Percentiles rank a stretch among this genome's conserved stretches.
These are phyloP conservation scores for Caprella mutica DNA, from an alignment of 2,888 invertebrate species.

Conservation along the genomic window DNA sequence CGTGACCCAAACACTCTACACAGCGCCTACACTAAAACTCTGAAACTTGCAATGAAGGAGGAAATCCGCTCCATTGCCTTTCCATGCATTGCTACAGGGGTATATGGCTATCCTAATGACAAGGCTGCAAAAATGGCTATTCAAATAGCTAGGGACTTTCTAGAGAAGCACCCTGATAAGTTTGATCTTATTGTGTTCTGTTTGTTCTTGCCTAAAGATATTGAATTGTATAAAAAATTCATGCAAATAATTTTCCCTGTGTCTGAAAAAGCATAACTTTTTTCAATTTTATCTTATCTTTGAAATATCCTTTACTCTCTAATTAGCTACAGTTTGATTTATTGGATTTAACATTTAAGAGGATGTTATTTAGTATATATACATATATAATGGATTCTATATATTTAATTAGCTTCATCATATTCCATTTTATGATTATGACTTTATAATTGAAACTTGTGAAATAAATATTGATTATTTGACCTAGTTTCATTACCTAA, in stretches of 20 bases:
- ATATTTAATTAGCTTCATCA: too few relatives aligned
- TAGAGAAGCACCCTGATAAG: conserved; percentile 41
- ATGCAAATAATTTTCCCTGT: conserved; percentile 24
- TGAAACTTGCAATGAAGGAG: conserved; percentile 49
- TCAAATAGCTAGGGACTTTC: conserved; percentile 52
- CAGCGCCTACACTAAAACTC: conserved; percentile 58
- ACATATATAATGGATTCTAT: too few relatives aligned
- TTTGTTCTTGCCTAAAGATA: conserved; percentile 58
- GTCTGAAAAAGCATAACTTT: too few relatives aligned
- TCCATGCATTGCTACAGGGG: conserved; percentile 84
- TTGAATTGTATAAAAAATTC: conserved; percentile 17
- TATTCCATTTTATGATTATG: too few relatives aligned
- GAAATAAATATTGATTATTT: too few relatives aligned
- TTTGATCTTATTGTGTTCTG: conserved; percentile 69
- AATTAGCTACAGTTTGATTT: too few relatives aligned
- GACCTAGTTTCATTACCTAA: too few relatives aligned
- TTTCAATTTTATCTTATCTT: too few relatives aligned
- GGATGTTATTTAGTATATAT: too few relatives aligned
- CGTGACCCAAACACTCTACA: conserved; percentile 53
- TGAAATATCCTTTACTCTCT: too few relatives aligned
- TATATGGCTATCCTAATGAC: conserved; percentile 73
- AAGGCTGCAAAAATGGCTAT: conserved; percentile 65
- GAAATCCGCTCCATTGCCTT: conserved; percentile 58
- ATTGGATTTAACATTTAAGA: too few relatives aligned
- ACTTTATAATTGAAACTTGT: too few relatives aligned